Base-by-base conservation (phyloP, 2,888 invertebrate genomes). In the Heliconius ismenius region DNA sequence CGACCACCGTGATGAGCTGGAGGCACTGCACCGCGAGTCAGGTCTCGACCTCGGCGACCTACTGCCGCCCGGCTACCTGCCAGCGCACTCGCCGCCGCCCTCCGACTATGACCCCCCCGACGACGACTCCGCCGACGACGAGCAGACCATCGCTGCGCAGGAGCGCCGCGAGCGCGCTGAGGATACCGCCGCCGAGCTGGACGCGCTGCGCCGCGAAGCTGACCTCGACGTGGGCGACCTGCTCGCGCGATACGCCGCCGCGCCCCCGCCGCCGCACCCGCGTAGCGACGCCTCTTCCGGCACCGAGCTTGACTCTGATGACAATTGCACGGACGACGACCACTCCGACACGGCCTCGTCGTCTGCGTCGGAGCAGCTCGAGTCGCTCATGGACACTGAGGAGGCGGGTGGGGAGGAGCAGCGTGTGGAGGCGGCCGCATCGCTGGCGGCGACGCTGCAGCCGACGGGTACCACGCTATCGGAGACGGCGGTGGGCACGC, bases 381-480 rank as follows among this genome's bases (percentile, higher is more conserved):
- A 85, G 82, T 81, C 82, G 81, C 81, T 84, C 81, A 85, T 84
- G 83, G 82, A 81, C 72, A 74, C 63, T 58, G 78, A 28, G 28
- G 68, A 62, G 82, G 81, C 81, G 74, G 76, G 21, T 70, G 73
- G 78, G 28, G 68, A 79, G 72, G 84, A 96, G 88, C 95, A 96
- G 87, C 96, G 98, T 92, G 97, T 98, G 87, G 97, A 98, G 89
- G 97, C 98, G 92, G 98, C 98, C 74, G 98, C 99, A 70, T 97
- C 97, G 75, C 95, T 98, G 84, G 99, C 99, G 68, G 98, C 98
- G 90, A 97, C 98, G 91, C 97, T 99, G 88, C 99, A 99, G 91
- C 99, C 99, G 4, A 99, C 98, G 89, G 99, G 99, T 88, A 98
- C 98, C 87, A 99, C 99, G 32, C 95, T 99, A 82, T 98, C 98